phyloP scores from a whole-genome alignment of 1,140 invertebrate species.

The Carposina sasakii region DNA sequence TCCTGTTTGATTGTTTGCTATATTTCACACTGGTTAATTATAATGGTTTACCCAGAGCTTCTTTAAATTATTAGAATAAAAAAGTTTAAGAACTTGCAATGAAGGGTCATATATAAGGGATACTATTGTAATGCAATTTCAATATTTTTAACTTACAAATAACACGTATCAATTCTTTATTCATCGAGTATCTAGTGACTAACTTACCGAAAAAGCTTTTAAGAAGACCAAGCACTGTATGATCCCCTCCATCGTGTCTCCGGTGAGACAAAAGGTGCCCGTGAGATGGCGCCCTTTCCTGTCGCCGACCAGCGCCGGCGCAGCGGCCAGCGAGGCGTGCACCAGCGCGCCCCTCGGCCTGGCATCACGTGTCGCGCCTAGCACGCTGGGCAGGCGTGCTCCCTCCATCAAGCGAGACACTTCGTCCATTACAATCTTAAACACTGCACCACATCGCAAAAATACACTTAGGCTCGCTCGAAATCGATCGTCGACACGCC shows the following conservation, averaged over 20 bases:
- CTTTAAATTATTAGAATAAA: too few species aligned
- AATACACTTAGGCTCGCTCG: slow-evolving; percentile 17
- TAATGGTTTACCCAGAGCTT: too few species aligned
- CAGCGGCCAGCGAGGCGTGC: slow-evolving; percentile 82
- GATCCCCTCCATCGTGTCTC: slow-evolving; percentile 93
- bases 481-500: background rate
- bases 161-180: too few species aligned
- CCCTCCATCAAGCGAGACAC: slow-evolving; percentile 83
- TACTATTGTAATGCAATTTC: too few species aligned
- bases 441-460: slow-evolving; percentile 14
- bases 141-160: too few species aligned
- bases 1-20: too few species aligned
- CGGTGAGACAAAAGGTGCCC: slow-evolving; percentile 89
- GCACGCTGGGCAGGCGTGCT: slow-evolving; percentile 76
- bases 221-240: slow-evolving; percentile 93
- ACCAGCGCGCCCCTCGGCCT: slow-evolving; percentile 81
- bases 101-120: too few species aligned
- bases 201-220: slow-evolving; percentile 92
- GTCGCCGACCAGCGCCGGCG: slow-evolving; percentile 78
- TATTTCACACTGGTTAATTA: too few species aligned
- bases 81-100: too few species aligned
- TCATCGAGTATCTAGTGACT: too few species aligned
- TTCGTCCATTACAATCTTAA: slow-evolving; percentile 78
- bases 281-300: slow-evolving; percentile 84
- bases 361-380: slow-evolving; percentile 73